Conservation (phyloP, 2,888 invertebrate genomes). For the Parapristionchus giblindavisi region DNA sequence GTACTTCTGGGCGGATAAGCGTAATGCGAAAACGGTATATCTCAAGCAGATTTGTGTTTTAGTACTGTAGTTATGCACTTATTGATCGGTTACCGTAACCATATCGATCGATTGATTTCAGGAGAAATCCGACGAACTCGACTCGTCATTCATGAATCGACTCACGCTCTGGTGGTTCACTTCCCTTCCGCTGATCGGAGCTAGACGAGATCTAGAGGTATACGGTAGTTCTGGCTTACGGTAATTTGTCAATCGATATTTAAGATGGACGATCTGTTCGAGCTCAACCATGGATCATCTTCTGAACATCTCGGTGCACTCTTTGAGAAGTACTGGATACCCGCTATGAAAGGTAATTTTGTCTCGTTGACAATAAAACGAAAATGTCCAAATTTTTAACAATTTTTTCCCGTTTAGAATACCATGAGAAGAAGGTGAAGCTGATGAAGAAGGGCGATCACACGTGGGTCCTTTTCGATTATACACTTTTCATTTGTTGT, state of each 20-base stretch:
- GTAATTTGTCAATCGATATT: neutral
- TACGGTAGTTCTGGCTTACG: neutral
- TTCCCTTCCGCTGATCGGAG: slow-evolving; percentile 55
- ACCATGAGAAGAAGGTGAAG: too few species aligned
- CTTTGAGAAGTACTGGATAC: slow-evolving; percentile 62
- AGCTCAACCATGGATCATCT: slow-evolving; percentile 57
- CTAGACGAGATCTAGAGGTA: slow-evolving; percentile 52
- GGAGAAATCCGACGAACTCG: slow-evolving; percentile 55
- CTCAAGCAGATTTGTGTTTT: too few species aligned
- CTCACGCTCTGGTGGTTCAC: slow-evolving; percentile 66
- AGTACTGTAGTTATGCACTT: too few species aligned
- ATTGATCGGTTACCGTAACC: too few species aligned
- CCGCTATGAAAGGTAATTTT: slow-evolving; percentile 46
- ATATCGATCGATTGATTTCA: too few species aligned
- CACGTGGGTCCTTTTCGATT: too few species aligned
- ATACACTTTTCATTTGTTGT: too few species aligned
- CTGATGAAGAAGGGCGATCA: too few species aligned
- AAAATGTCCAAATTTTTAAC: too few species aligned
- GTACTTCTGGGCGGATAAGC: slow-evolving; percentile 62
- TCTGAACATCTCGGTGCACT: slow-evolving; percentile 49
- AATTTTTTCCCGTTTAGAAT: too few species aligned
- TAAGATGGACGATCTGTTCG: slow-evolving; percentile 59
- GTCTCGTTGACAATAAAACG: neutral
- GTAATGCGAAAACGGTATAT: too few species aligned
- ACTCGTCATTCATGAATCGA: slow-evolving; percentile 58